A percentile compares a stretch with the other conserved stretches of the same genome.
Evolutionary conservation across 2,888 invertebrate genomes (phyloP).

Genomic region (Heliconius aoede): DNA sequence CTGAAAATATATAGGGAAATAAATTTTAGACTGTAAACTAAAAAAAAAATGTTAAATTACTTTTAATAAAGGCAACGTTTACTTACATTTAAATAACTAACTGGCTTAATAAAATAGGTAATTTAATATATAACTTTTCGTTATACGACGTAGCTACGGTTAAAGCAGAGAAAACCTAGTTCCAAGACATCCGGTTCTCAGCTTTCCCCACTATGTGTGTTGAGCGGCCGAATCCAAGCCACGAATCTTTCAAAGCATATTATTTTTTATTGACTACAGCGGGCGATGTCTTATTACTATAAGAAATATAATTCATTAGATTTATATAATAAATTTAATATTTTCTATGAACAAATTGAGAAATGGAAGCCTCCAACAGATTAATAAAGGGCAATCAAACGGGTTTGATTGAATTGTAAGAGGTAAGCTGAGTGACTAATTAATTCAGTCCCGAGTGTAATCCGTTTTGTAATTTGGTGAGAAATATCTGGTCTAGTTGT

Average conservation of each 20-base stretch:
- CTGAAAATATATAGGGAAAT: slow-evolving; percentile 19
- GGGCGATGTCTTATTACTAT: too few relatives aligned
- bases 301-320: not conserved
- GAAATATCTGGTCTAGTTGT: not conserved
- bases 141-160: too few relatives aligned
- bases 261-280: not conserved
- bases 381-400: slow-evolving; percentile 41
- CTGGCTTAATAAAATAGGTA: not conserved
- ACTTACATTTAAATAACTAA: not conserved
- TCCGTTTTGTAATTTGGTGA: slow-evolving; percentile 35
- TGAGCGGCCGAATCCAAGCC: not conserved
- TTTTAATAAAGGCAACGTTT: not conserved
- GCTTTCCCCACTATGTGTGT: not conserved
- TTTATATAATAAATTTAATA: not conserved
- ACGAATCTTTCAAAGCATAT: not conserved
- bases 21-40: slow-evolving; percentile 13
- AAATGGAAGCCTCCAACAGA: slow-evolving; percentile 28
- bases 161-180: too few relatives aligned
- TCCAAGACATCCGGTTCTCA: too few relatives aligned
- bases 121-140: not conserved
- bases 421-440: slow-evolving; percentile 37
- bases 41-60: slow-evolving; percentile 20
- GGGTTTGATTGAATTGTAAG: slow-evolving; percentile 43
- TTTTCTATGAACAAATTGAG: not conserved
- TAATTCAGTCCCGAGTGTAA: slow-evolving; percentile 26